Base-by-base conservation (phyloP, 1,140 invertebrate species). In the Calephelis nemesis region DNA sequence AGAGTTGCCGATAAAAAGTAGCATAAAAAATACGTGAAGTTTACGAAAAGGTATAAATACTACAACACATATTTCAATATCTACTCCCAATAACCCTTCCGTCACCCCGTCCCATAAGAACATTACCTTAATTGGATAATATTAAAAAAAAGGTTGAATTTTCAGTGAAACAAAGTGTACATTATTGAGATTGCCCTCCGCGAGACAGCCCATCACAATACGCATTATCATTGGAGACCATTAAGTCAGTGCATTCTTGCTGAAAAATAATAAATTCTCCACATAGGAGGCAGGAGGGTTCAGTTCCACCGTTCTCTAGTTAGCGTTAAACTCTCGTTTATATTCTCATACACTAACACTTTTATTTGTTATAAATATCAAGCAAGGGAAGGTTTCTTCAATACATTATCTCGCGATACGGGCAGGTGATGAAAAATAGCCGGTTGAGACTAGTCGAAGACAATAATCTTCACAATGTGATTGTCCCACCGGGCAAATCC, bases 181-280 rank as follows among this genome's bases (percentile, higher is more conserved):
- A 87, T 86, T 85, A 87, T 87, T 68, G 68, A 75, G 84, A 89
- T 89, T 89, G 84, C 85, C 86, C 77, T 79, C 67, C 80, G 75
- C 77, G 80, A 76, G 80, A 77, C 77, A 78, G 69, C 68, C 48
- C 58, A 19, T 10, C 70, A 85, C 80, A 85, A 86, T 83, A 69
- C 67, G 72, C 73, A 87, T 87, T 89, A 88, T 88, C 83, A 81
- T 78, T 78, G 81, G 75, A 68, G 77, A 62, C 78, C 84, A 84
- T 86, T 87, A 84, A 87, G 80, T 72, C 73, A 74, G 79, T 74
- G 80, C 87, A 84, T 88, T 87, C 84, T 85, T 83, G 77, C 73
- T 84, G 80, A 84, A 85, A 85, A 87, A 88, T 87, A 90, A 89
- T 88, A 82, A 79, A 71, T 52, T 70, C 71, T 69, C 68, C 74